phyloP scores from a whole-genome alignment of 2,888 invertebrate species.

The Oscheius sp. region DNA sequence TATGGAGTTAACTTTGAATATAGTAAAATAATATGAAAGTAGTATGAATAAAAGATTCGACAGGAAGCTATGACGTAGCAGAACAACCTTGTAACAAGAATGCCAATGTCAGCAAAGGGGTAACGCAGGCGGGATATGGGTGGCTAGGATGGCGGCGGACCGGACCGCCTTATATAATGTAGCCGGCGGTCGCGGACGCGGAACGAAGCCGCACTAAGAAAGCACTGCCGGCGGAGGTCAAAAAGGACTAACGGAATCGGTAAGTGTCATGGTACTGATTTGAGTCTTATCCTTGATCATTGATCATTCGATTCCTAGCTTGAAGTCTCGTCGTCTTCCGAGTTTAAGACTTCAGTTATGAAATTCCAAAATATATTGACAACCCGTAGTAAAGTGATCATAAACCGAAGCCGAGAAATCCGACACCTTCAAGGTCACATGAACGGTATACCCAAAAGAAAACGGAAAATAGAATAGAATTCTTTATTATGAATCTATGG shows the following conservation, averaged over 20 bases:
- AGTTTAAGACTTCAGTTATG: no score
- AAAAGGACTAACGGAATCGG: conserved; percentile 24
- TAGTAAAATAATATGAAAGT: background rate
- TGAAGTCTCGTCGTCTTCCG: background rate
- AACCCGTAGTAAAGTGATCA: no score
- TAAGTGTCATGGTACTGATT: no score
- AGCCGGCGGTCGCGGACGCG: conserved; percentile 48
- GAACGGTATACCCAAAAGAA: background rate
- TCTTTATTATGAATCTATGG: background rate
- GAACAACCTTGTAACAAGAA: background rate
- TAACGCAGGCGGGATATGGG: conserved; percentile 20
- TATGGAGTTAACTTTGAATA: background rate
- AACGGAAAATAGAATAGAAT: background rate
- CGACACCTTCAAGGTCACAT: background rate
- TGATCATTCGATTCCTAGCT: background rate
- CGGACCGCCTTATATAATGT: conserved; percentile 25
- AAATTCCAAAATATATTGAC: no score
- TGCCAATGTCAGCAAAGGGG: background rate
- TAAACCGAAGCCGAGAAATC: background rate
- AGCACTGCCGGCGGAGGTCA: conserved; percentile 28
- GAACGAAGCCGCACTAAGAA: conserved; percentile 35
- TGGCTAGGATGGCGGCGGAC: conserved; percentile 22
- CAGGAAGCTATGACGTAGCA: background rate
- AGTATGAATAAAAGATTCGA: background rate
- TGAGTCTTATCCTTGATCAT: no score